Base-by-base conservation (phyloP, 2,888 invertebrate genomes). In the Pimpla rufipes region DNA sequence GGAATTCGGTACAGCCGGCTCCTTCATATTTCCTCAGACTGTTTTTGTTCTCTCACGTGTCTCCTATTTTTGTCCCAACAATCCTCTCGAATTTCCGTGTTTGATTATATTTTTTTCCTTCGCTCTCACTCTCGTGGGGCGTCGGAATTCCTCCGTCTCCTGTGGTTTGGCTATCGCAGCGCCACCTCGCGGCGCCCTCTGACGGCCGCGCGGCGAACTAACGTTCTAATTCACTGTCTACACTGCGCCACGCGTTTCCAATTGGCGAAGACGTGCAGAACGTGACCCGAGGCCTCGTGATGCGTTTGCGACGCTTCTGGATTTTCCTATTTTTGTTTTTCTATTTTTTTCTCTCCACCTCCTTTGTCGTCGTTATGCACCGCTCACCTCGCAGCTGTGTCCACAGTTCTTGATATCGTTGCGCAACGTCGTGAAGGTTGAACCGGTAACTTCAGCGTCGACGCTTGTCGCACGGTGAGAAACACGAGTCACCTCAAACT, bases 1-100 rank as follows among this genome's bases (percentile, higher is more conserved):
- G 73, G 86, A 87, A 87, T 86, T 88, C 84, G 87, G 83, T 78
- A 89, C 87, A 82, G 88, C 87, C 62, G 90, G 87, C 81, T 90
- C 91, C 89, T 89, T 90, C 88, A 90, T 89, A 83, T 87, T 77
- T 85, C 85, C 23, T 29, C 29, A 29, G 5, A 29, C 29, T 13
- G 11, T 83, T 75, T 86, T 85, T 80, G 85, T 83, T 76, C 84
- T 85, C 73, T 82, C 84, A 59, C 29, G 45, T 7, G 37, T 8
- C 1, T 59, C 59, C 16, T 59, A 2, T 59, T 37, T 35, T 1
- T 37, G 0, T 37, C n/a, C 2, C n/a, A 35, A 35, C 35, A 18
- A 59, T 59, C 16, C 35, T 59, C 29, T 35, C 35, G 35, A 21
- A 52, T 55, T 6, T 59, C 16, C 35, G 59, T n/a, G 13, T n/a